Evolutionary conservation across 2,797 vertebrate genomes (phyloP), one percentile per base, ranked within the genome.

Genomic region (Ptychadena robeensis): DNA sequence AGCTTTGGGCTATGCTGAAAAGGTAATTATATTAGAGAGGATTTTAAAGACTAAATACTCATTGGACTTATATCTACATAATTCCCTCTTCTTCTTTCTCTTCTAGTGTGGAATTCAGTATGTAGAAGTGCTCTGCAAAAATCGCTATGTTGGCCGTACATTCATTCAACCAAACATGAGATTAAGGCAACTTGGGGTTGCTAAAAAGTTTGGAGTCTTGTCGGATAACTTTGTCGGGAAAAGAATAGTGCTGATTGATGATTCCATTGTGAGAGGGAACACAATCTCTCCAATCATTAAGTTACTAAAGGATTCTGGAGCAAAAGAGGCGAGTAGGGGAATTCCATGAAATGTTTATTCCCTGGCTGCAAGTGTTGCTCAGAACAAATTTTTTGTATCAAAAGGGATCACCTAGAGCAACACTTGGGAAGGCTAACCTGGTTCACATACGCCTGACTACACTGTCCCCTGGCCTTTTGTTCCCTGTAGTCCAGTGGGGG

Each of bases 261-360:
- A 99, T 88, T 99, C 98, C 22, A 99, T 99, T 40, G 98, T 99
- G 86, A 93, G 98, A 86, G 98, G 98, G 85, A 99, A 98, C 93
- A 99, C 98, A 48, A 98, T 99, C 89, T 96, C 97, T 18, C 98
- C 98, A 35, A 99, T 99, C 81, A 99, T 99, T 82, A 98, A 96
- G 89, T 92, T 99, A 82, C 94, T 99, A 72, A 96, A 95, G 88
- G 97, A 99, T 91, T 98, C 97, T 3, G 98, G 98, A 57, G 98
- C 98, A 32, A 97, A 94, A 85, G 97, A 99, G 96, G 98, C 97
- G 87, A 86, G 93, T 88, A 37, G 34, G 44, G 53, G 53, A 25
- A 59, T n/a, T 59, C 9, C 18, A 59, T 59, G 53, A 25, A 2
- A 18, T 5, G 48, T 4, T 7, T 3, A 14, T 40, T 40, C 38